These are phyloP conservation scores for Homarus gammarus DNA, from an alignment of 2,888 invertebrate genomes.

Conservation along the genomic window DNA sequence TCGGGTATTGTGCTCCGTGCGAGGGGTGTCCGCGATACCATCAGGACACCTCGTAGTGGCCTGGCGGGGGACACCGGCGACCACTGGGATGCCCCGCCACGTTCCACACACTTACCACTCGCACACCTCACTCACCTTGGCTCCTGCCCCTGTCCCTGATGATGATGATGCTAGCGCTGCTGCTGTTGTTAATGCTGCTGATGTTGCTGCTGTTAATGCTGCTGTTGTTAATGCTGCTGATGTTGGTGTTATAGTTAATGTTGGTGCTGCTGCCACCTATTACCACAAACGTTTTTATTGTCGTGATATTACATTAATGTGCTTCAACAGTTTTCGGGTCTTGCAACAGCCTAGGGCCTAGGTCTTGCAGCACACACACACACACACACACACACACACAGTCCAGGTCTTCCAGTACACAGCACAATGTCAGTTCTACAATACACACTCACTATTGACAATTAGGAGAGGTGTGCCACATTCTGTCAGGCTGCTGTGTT, in stretches of 20 bases:
- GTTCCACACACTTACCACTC: conserved; percentile 9
- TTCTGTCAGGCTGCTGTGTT: too few relatives aligned
- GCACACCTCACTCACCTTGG: background rate
- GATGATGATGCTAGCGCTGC: background rate
- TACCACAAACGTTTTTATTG: too few relatives aligned
- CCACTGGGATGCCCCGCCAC: background rate
- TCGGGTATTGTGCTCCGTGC: conserved; percentile 44
- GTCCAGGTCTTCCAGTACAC: too few relatives aligned
- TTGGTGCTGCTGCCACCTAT: background rate
- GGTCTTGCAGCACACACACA: too few relatives aligned
- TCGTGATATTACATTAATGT: too few relatives aligned
- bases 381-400: too few relatives aligned
- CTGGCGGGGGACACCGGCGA: conserved; percentile 37
- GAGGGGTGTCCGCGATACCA: conserved; percentile 45
- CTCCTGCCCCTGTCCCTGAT: background rate
- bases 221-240: background rate
- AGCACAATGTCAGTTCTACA: too few relatives aligned
- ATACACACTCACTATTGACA: too few relatives aligned
- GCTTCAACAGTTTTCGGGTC: too few relatives aligned
- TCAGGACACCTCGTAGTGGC: conserved; percentile 51
- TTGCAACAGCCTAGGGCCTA: too few relatives aligned
- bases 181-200: conserved; percentile 3
- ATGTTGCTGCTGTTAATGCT: background rate
- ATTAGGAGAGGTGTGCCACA: too few relatives aligned
- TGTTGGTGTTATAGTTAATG: background rate